A percentile compares a stretch with the other conserved stretches of the same genome.
Evolutionary conservation across 2,888 invertebrate species (phyloP).

Genomic region (Harmothoe impar): DNA sequence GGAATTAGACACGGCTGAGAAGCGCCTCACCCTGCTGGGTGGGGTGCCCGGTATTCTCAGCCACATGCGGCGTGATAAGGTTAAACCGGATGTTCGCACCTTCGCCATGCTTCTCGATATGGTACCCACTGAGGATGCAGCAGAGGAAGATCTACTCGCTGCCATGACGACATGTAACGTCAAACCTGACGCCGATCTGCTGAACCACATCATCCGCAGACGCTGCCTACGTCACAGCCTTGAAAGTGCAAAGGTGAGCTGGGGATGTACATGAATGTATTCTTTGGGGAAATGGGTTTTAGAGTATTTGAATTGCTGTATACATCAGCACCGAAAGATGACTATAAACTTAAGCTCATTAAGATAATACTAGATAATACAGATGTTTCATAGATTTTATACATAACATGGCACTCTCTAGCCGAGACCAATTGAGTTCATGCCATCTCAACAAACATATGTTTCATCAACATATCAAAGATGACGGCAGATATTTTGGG

Average conservation of each 20-base stretch:
- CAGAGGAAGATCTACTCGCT: slow-evolving; percentile 88
- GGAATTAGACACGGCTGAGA: slow-evolving; percentile 69
- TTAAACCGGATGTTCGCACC: slow-evolving; percentile 91
- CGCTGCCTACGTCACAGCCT: slow-evolving; percentile 86
- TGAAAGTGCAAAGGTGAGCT: slow-evolving; percentile 86
- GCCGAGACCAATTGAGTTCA: no score
- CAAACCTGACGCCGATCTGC: slow-evolving; percentile 91
- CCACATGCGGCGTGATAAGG: slow-evolving; percentile 88
- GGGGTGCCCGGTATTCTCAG: slow-evolving; percentile 90
- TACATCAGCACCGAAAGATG: no score
- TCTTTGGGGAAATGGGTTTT: no score
- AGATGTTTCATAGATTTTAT: no score
- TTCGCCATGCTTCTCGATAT: slow-evolving; percentile 90
- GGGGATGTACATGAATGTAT: no score
- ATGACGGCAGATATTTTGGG: no score
- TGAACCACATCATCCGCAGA: slow-evolving; percentile 93
- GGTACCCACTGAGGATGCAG: slow-evolving; percentile 87
- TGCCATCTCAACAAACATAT: no score
- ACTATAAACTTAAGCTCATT: no score
- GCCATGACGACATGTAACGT: slow-evolving; percentile 85
- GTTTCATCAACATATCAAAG: no score
- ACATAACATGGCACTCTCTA: no score
- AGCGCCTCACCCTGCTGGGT: slow-evolving; percentile 87
- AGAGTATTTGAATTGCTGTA: no score
- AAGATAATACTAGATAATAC: no score